Base-by-base conservation (phyloP, 2,113 vertebrate genomes). In the Hipposideros armiger region DNA sequence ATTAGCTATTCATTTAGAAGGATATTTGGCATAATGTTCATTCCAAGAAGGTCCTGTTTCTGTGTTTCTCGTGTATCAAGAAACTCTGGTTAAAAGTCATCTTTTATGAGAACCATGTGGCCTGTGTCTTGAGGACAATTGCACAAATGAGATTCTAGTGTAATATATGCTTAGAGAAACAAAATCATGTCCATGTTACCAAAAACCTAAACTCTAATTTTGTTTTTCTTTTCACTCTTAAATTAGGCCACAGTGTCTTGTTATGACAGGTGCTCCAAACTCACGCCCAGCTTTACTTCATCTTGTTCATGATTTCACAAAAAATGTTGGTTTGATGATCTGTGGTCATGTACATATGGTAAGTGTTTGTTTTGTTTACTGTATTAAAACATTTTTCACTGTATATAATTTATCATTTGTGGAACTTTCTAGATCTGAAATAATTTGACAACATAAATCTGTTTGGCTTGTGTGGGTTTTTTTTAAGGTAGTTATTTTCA, bases 251-350 rank as follows among this genome's bases (percentile, higher is more conserved):
- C 99, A 99, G 98, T 99, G 99, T 98, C 99, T 99, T 98, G 99
- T 99, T 97, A 99, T 99, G 99, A 99, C 99, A 4, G 99, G 99
- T 87, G 98, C 99, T 97, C 99, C 99, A 88, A 99, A 99, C 97
- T 98, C 99, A 72, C 99, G 99, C 14, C 99, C 99, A 54, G 99
- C 99, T 89, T 98, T 99, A 40, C 99, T 99, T 76, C 99, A 99
- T 97, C 98, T 99, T 96, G 99, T 99, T 72, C 99, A 99, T 88
- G 99, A 99, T 96, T 99, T 99, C 96, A 99, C 99, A 52, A 99
- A 99, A 98, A 99, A 99, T 8, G 99, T 99, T 62, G 99, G 99
- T 84, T 98, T 99, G 96, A 99, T 99, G 99, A 99, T 99, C 97
- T 99, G 99, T 81, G 99, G 99, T 16, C 99, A 99, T 4, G 98